phyloP scores from a whole-genome alignment of 2,797 vertebrate genomes.

The Gorsachius magnificus region DNA sequence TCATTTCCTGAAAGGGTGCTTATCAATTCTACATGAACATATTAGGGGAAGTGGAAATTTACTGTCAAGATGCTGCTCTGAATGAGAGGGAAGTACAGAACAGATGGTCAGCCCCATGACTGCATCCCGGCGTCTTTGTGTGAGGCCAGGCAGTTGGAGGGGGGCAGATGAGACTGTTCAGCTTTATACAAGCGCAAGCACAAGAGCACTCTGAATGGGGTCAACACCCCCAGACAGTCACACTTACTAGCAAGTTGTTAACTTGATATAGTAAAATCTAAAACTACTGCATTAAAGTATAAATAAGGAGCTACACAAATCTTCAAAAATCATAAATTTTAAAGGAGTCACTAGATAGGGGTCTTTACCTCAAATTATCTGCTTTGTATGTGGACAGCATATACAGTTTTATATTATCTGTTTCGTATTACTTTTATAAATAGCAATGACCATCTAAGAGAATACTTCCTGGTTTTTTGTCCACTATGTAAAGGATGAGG shows the following conservation, averaged over 20 bases:
- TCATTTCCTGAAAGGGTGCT: neutral
- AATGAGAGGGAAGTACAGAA: neutral
- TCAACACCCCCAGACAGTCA: neutral
- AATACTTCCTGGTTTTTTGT: neutral
- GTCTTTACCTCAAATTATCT: neutral
- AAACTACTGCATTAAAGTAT: neutral
- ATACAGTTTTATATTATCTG: neutral
- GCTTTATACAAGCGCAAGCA: neutral
- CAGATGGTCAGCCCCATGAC: neutral
- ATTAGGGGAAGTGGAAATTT: neutral
- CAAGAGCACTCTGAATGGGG: neutral
- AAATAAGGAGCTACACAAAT: neutral
- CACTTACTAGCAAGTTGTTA: neutral
- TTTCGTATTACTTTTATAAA: neutral
- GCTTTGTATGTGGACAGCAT: neutral
- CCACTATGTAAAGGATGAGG: neutral
- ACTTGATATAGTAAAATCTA: neutral
- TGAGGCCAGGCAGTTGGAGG: neutral
- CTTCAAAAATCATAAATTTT: neutral
- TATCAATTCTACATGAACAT: neutral
- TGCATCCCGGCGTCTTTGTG: neutral
- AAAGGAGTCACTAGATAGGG: neutral
- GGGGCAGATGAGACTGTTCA: neutral
- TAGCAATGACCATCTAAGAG: neutral
- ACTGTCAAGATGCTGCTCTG: neutral